Evolutionary conservation across 2,888 invertebrate genomes (phyloP).

Genomic region (Apamea epomidion): DNA sequence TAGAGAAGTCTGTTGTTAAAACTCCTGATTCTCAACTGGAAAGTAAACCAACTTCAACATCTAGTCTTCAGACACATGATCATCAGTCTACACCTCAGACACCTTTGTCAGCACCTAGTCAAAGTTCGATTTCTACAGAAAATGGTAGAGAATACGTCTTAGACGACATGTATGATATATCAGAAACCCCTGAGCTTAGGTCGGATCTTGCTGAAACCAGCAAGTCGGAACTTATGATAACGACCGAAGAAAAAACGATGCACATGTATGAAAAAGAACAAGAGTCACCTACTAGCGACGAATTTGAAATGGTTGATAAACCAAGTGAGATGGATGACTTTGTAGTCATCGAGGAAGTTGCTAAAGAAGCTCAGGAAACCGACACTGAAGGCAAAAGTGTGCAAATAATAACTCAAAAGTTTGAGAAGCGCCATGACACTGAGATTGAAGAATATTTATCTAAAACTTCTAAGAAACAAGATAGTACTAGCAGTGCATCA

Average conservation of each 20-base stretch:
- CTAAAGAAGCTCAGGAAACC: slow-evolving; percentile 95
- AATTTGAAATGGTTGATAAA: slow-evolving; percentile 96
- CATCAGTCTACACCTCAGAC: slow-evolving; percentile 90
- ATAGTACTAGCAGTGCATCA: slow-evolving; percentile 90
- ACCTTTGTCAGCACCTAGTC: slow-evolving; percentile 91
- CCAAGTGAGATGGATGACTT: slow-evolving; percentile 97
- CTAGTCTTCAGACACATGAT: slow-evolving; percentile 89
- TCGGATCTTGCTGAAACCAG: slow-evolving; percentile 88
- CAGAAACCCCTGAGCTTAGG: slow-evolving; percentile 90
- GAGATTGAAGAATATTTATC: slow-evolving; percentile 93
- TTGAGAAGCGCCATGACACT: slow-evolving; percentile 92
- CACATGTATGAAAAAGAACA: slow-evolving; percentile 90
- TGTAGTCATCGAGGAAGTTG: slow-evolving; percentile 96
- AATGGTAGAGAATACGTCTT: slow-evolving; percentile 92
- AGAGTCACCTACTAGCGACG: slow-evolving; percentile 95
- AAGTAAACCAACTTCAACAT: slow-evolving; percentile 91
- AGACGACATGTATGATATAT: slow-evolving; percentile 91
- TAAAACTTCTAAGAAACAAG: slow-evolving; percentile 92
- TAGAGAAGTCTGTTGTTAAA: slow-evolving; percentile 83
- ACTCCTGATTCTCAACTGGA: slow-evolving; percentile 84
- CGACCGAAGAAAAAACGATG: slow-evolving; percentile 91
- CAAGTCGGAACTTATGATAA: slow-evolving; percentile 91
- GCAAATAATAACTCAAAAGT: slow-evolving; percentile 90
- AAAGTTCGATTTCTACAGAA: slow-evolving; percentile 92
- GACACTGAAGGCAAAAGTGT: slow-evolving; percentile 96